Evolutionary conservation across 2,797 vertebrate species (phyloP).

Genomic region (Cottoperca gobio): DNA sequence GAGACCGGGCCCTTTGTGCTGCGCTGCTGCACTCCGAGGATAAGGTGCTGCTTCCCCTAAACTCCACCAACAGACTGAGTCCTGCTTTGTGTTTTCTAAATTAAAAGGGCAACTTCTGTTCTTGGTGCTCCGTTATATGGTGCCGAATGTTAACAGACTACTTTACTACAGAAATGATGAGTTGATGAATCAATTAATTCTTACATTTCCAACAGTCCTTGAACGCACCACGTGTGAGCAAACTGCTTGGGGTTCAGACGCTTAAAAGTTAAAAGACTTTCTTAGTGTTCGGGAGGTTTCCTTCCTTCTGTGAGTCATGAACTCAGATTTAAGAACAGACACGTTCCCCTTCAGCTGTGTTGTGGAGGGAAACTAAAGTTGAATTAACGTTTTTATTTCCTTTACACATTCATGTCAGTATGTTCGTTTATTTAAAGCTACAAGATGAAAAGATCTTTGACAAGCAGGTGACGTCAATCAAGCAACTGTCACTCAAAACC

Average conservation of each 20-base stretch:
- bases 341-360: neutral
- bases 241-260: too few species aligned
- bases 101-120: conserved; percentile 7
- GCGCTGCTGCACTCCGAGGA: conserved; percentile 40
- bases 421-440: too few species aligned
- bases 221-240: too few species aligned
- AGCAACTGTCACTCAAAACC: too few species aligned
- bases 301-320: too few species aligned
- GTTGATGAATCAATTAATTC: neutral
- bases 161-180: neutral
- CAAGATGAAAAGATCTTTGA: too few species aligned
- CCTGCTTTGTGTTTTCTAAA: conserved; percentile 27
- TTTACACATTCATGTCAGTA: too few species aligned
- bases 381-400: conserved; percentile 1
- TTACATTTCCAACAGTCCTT: too few species aligned
- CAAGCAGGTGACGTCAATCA: too few species aligned
- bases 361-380: neutral
- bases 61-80: conserved; percentile 19
- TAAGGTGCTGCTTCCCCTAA: conserved; percentile 35
- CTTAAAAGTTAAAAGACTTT: too few species aligned
- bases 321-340: too few species aligned
- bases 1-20: conserved; percentile 54
- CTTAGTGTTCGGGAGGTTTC: neutral
- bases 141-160: neutral
- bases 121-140: conserved; percentile 2